Conservation (phyloP, 2,797 vertebrate genomes). For the Rhinella marina region DNA sequence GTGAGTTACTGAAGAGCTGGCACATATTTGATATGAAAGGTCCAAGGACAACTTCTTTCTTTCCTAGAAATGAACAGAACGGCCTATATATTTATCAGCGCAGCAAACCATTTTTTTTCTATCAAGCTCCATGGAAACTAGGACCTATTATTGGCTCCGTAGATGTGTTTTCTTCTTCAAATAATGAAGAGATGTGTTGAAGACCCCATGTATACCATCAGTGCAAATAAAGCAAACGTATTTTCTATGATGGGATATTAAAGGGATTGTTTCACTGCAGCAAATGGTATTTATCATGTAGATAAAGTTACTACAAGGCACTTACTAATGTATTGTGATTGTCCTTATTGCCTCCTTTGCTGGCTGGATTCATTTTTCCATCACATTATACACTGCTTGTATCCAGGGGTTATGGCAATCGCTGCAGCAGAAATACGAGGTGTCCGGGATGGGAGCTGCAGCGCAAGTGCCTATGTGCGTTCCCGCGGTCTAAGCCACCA, state of each 20-base stretch:
- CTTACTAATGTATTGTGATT: too few relatives aligned
- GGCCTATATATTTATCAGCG: not conserved
- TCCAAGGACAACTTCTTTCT: not conserved
- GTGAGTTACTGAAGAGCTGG: not conserved
- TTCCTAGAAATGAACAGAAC: not conserved
- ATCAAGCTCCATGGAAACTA: constrained; percentile 33
- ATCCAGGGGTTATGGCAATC: too few relatives aligned
- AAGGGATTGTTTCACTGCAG: too few relatives aligned
- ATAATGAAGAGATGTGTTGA: constrained; percentile 8
- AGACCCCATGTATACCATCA: constrained; percentile 1
- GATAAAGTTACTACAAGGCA: too few relatives aligned
- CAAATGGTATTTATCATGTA: too few relatives aligned
- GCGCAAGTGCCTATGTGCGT: too few relatives aligned
- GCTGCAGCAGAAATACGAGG: too few relatives aligned
- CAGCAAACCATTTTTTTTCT: not conserved
- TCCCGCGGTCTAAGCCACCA: too few relatives aligned
- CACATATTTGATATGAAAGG: not conserved
- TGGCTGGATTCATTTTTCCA: too few relatives aligned
- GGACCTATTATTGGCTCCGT: constrained; percentile 23
- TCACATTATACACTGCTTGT: too few relatives aligned
- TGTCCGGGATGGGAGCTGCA: too few relatives aligned
- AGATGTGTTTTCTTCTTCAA: constrained; percentile 13
- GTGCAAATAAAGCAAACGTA: not conserved
- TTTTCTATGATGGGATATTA: not conserved
- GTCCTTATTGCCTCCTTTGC: too few relatives aligned